Evolutionary conservation across 2,113 vertebrate genomes (phyloP).

Genomic region (Stigmatopora argus): DNA sequence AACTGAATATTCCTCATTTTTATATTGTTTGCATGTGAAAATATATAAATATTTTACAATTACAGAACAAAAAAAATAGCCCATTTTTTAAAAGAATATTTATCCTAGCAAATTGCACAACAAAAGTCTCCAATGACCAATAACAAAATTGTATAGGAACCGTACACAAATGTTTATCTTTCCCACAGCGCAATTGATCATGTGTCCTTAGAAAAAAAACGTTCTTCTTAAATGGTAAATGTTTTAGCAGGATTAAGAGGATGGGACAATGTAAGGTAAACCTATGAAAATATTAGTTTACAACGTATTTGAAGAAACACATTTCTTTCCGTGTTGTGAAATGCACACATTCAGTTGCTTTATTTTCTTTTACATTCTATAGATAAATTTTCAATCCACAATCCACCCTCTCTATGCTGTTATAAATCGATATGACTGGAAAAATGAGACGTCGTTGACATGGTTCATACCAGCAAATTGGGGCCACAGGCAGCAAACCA

Average conservation of each 20-base stretch:
- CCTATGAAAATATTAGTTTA: neutral
- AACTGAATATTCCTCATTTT: neutral
- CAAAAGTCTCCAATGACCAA: neutral
- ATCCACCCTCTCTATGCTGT: neutral
- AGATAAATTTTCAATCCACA: neutral
- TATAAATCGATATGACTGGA: constrained; percentile 11
- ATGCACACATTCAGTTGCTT: neutral
- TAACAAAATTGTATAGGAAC: neutral
- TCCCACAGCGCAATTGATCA: neutral
- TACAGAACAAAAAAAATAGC: neutral
- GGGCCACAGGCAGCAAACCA: constrained; percentile 37
- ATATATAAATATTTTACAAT: neutral
- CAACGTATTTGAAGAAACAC: constrained; percentile 1
- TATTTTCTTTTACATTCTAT: neutral
- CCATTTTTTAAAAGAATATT: neutral
- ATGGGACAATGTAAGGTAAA: neutral
- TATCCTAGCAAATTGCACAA: neutral
- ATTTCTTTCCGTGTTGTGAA: neutral
- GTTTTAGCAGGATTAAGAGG: constrained; percentile 4
- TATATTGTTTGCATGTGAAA: neutral
- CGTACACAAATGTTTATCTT: neutral
- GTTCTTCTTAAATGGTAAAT: neutral
- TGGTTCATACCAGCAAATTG: constrained; percentile 19
- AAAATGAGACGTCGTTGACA: constrained; percentile 30
- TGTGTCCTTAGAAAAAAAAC: neutral